Base-by-base conservation (phyloP, 2,113 vertebrate genomes). In the Rhinogobius similis region DNA sequence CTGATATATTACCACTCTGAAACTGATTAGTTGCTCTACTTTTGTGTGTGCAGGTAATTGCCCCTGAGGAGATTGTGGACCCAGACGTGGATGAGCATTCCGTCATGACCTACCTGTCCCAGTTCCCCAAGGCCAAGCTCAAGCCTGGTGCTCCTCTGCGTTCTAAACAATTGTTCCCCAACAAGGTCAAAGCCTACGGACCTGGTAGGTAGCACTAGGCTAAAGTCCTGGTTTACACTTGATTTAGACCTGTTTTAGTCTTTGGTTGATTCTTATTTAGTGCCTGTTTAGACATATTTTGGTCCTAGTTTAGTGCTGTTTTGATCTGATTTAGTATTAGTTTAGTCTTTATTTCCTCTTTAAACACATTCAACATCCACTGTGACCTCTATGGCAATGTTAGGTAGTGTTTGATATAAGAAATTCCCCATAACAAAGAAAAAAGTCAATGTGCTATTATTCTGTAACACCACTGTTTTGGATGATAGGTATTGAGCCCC, bases 91-190 rank as follows among this genome's bases (percentile, higher is more conserved):
- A 97, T 14, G 96, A 97, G 72, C 96, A 96, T 79, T 97, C 96
- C 0, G 96, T 97, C 70, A 97, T 97, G 96, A 97, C 96, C 36
- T 97, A 97, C 91, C 90, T 97, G 82, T 97, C 96, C 63, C 96
- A 97, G 93, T 97, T 97, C 88, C 96, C 96, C 55, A 97, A 97
- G 72, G 94, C 96, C 53, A 97, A 97, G 73, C 94, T 97, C 65
- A 97, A 97, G 78, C 96, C 96, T 0, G 96, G 95, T 0, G 95
- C 96, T 63, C 92, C 95, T 56, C 79, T 96, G 27, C 93, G 75
- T 62, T 81, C 93, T 62, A 96, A 94, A 80, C 94, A 95, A 73
- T 89, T 96, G 68, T 91, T 95, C 82, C 96, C 96, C 67, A 91
- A 94, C 86, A 96, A 96, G 62, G 95, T 90, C 74, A 94, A 93